A percentile compares a stretch with the other conserved stretches of the same genome.
Conservation (phyloP, 2,797 vertebrate genomes). For the Argentina silus region DNA sequence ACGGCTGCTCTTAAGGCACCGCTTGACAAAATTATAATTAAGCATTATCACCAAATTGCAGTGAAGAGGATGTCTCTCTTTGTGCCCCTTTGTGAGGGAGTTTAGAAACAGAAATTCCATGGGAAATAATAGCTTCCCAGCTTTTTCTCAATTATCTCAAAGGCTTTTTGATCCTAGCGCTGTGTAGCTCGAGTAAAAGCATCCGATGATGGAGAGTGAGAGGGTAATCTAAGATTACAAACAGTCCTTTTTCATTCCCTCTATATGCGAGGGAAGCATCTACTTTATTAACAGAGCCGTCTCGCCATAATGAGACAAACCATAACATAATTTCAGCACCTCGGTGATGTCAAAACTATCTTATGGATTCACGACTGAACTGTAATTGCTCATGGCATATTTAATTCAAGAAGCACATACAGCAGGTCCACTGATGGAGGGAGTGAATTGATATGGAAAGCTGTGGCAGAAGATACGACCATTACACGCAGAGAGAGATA, state of each 20-base stretch:
- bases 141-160: slow-evolving; percentile 44
- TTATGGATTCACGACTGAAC: slow-evolving; percentile 5
- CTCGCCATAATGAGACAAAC: slow-evolving; percentile 24
- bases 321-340: slow-evolving; percentile 40
- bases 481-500: background rate
- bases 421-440: background rate
- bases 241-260: slow-evolving; percentile 6
- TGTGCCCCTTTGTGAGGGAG: slow-evolving; percentile 52
- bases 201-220: slow-evolving; percentile 26
- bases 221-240: slow-evolving; percentile 40
- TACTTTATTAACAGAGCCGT: slow-evolving; percentile 14
- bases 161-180: slow-evolving; percentile 26
- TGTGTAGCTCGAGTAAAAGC: background rate
- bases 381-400: slow-evolving; percentile 47
- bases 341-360: slow-evolving; percentile 29
- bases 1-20: slow-evolving; percentile 52
- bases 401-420: slow-evolving; percentile 40
- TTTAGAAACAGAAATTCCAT: slow-evolving; percentile 53
- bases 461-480: background rate
- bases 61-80: slow-evolving; percentile 61
- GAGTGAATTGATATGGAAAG: slow-evolving; percentile 8
- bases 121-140: slow-evolving; percentile 31
- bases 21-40: slow-evolving; percentile 69
- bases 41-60: slow-evolving; percentile 67
- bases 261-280: background rate